Evolutionary conservation across 2,888 invertebrate genomes (phyloP).

Genomic region (Drosophila algonquin): DNA sequence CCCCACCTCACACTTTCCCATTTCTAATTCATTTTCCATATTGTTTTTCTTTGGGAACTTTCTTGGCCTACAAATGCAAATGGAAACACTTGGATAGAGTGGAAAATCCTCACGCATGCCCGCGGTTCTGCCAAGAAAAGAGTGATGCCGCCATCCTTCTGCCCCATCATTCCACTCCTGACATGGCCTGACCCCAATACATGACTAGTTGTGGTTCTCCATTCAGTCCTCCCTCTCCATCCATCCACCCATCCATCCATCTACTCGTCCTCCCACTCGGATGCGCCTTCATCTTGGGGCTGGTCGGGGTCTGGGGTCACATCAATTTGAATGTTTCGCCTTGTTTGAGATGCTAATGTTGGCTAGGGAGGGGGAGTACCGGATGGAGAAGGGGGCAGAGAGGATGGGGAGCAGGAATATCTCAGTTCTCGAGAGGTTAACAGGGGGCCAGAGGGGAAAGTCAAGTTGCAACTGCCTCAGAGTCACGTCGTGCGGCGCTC

Average conservation of each 20-base stretch:
- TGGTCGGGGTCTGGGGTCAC: constrained; percentile 32
- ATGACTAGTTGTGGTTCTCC: constrained; percentile 39
- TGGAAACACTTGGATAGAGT: constrained; percentile 18
- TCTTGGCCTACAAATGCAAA: constrained; percentile 33
- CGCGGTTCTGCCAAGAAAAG: constrained; percentile 16
- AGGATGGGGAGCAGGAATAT: constrained; percentile 33
- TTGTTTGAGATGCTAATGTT: constrained; percentile 61
- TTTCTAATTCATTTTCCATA: constrained; percentile 10
- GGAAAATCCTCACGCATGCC: constrained; percentile 21
- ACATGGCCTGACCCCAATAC: constrained; percentile 54
- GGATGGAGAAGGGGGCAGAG: not conserved
- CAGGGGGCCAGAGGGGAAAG: constrained; percentile 14
- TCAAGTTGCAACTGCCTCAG: constrained; percentile 35
- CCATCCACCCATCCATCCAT: not conserved
- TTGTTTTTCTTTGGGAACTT: constrained; percentile 16
- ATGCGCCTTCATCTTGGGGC: constrained; percentile 12
- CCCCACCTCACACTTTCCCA: not conserved
- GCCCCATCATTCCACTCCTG: not conserved
- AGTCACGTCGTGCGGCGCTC: constrained; percentile 44
- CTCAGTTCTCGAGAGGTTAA: constrained; percentile 37
- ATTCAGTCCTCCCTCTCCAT: not conserved
- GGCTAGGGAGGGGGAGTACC: not conserved
- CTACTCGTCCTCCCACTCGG: not conserved
- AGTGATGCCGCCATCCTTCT: not conserved
- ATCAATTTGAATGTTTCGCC: constrained; percentile 57